Evolutionary conservation across 2,113 vertebrate species (phyloP), one percentile per base, ranked within the genome.

Genomic region (Donacobius atricapilla): DNA sequence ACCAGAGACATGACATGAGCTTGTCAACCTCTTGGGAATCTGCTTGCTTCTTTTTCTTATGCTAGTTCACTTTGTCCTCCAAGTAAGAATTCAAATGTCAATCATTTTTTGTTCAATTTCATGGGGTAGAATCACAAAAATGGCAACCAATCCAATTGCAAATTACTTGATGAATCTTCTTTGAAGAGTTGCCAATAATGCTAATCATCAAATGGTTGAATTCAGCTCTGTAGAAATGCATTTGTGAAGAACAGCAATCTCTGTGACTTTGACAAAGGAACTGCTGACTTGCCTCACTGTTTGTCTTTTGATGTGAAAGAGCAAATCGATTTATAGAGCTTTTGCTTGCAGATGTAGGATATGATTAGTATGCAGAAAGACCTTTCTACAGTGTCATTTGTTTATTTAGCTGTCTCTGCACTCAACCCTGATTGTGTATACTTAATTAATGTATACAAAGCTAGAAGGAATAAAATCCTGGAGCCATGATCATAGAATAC

Each of bases 301-400:
- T 99, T 99, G 99, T 99, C 99, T 99, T 99, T 99, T 99, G 99
- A 99, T 99, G 99, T 99, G 99, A 98, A 99, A 99, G 99, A 99
- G 99, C 99, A 99, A 99, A 99, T 99, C 99, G 98, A 99, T 99
- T 99, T 98, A 98, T 98, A 98, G 98, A 98, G 98, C 98, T 98
- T 98, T 98, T 98, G 98, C 97, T 98, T 97, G 98, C 98, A 98
- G 98, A 98, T 97, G 98, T 97, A 98, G 98, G 97, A 98, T 98
- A 98, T 98, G 98, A 99, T 99, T 99, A 99, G 99, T 98, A 99
- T 99, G 99, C 98, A 98, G 97, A 98, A 98, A 98, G 98, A 97
- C 97, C 98, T 98, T 98, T 98, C 98, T 97, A 98, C 91, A 94
- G 97, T 98, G 98, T 98, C 98, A 98, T 98, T 98, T 98, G 98